These are phyloP conservation scores for Xenotilapia longispinis DNA, from an alignment of 2,113 vertebrate species.

Conservation along the genomic window DNA sequence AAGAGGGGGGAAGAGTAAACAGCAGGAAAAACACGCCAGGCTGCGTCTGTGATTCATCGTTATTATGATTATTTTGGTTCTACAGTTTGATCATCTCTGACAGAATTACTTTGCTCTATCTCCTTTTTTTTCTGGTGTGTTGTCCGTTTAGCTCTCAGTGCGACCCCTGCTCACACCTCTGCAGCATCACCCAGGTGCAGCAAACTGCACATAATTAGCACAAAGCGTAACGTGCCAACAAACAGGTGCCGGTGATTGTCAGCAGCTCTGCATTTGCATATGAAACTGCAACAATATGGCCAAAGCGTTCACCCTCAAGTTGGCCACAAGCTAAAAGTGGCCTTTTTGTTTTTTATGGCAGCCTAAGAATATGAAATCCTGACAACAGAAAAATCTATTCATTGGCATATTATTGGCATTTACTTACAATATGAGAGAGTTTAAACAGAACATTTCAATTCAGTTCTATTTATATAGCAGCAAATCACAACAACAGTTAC, in stretches of 20 bases:
- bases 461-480: background rate
- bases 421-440: background rate
- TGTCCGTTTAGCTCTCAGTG: background rate
- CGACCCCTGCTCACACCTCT: background rate
- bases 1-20: background rate
- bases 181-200: slow-evolving; percentile 12
- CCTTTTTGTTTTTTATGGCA: background rate
- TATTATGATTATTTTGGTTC: background rate
- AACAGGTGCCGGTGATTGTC: background rate
- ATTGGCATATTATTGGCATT: background rate
- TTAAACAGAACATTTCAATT: background rate
- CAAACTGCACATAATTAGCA: slow-evolving; percentile 4
- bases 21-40: background rate
- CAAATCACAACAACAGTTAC: background rate
- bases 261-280: background rate
- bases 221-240: background rate
- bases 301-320: background rate
- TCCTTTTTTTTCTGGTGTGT: background rate
- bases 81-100: background rate
- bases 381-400: background rate
- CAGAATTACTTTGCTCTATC: background rate
- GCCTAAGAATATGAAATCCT: background rate
- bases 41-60: background rate
- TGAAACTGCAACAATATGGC: background rate
- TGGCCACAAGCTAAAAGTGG: background rate